Evolutionary conservation across 2,797 vertebrate genomes (phyloP).

Genomic region (Tympanoctomys barrerae): DNA sequence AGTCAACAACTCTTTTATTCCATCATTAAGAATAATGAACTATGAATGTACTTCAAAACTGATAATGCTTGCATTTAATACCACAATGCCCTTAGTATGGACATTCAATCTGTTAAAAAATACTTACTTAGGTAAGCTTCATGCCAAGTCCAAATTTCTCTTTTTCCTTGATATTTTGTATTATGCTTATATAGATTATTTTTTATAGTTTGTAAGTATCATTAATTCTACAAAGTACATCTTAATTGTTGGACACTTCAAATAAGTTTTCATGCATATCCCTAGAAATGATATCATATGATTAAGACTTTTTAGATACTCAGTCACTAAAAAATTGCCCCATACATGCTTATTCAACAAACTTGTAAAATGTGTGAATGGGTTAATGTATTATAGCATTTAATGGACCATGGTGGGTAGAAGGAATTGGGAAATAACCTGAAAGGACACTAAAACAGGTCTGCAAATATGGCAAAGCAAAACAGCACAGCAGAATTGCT

Average conservation of each 20-base stretch:
- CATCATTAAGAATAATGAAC: not conserved
- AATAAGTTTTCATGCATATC: not conserved
- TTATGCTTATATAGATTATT: not conserved
- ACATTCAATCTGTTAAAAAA: not conserved
- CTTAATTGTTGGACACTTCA: not conserved
- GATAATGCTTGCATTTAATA: not conserved
- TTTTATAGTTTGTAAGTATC: not conserved
- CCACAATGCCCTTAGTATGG: not conserved
- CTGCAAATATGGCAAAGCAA: not conserved
- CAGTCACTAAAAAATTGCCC: not conserved
- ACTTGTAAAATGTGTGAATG: not conserved
- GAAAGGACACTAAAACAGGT: not conserved
- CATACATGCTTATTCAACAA: not conserved
- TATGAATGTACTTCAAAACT: not conserved
- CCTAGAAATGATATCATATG: not conserved
- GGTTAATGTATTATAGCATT: not conserved
- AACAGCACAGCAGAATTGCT: not conserved
- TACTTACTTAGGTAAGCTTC: not conserved
- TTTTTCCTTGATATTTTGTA: not conserved
- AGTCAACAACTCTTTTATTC: not conserved
- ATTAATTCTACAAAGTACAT: not conserved
- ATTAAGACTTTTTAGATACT: not conserved
- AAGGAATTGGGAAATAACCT: not conserved
- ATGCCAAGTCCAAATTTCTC: not conserved
- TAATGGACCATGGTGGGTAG: not conserved